Evolutionary conservation across 2,888 invertebrate genomes (phyloP), one percentile per base, ranked within the genome.

Genomic region (Herminia tarsipennalis): DNA sequence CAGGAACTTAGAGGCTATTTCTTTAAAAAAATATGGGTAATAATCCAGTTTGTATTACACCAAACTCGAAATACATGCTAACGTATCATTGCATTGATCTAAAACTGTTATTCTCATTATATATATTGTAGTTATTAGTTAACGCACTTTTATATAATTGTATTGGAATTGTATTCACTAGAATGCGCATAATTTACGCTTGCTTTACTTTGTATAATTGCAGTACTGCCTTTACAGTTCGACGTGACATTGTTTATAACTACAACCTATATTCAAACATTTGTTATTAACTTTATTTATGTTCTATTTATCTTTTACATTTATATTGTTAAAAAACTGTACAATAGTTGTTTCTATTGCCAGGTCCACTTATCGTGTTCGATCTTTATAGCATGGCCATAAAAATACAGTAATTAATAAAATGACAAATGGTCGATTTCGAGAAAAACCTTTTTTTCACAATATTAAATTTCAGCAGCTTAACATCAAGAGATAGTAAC

Each of bases 121-220:
- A 32, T 46, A 44, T 55, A 66, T 51, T 46, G 30, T 41, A 47
- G 43, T 43, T 20, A 13, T 28, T 43, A 43, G 20, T 35, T 33
- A 39, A 30, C 14, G 38, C 55, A 47, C 27, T 32, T 4, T 6
- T 5, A 27, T 54, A 36, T 46, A 24, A 39, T 33, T 36, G 8
- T 21, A 37, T 41, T 35, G 2, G 33, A 1, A 51, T 48, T 54
- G 41, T 54, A 44, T 44, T 46, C 40, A 48, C 28, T 48, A 48
- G 38, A 54, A 40, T 22, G 34, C 43, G 27, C 39, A 56, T 45
- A 48, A 53, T 46, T 45, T 47, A 13, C 14, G 60, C 67, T 64
- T 66, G 67, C 67, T 66, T 66, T 41, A 63, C 18, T 33, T 54
- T 58, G 39, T 66, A 66, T 52, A 46, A 53, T 48, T 44, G 51